phyloP scores from a whole-genome alignment of 2,797 vertebrate species.

The Argya squamiceps region DNA sequence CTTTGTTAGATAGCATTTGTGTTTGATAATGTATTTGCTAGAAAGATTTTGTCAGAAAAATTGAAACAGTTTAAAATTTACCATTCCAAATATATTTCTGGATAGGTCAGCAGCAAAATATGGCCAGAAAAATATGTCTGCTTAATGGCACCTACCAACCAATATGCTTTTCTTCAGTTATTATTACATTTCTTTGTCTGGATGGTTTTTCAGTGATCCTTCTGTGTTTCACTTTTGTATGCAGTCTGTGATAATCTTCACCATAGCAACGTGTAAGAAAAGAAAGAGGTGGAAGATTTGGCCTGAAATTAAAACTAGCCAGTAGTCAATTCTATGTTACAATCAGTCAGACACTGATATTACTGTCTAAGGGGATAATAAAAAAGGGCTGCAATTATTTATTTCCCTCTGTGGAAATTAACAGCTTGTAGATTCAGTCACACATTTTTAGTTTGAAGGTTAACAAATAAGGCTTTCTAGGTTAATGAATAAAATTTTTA shows the following conservation, averaged over 20 bases:
- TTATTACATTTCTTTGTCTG: conserved; percentile 13
- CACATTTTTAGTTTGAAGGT: neutral
- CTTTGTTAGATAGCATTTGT: neutral
- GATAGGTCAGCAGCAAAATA: conserved; percentile 39
- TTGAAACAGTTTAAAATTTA: conserved; percentile 29
- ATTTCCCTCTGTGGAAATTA: neutral
- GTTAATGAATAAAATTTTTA: neutral
- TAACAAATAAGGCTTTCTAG: neutral
- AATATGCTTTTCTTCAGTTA: neutral
- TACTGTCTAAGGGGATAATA: neutral
- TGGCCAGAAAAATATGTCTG: conserved; percentile 22
- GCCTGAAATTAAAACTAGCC: neutral
- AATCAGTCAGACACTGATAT: neutral
- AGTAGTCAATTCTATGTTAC: neutral
- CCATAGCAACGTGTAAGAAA: neutral
- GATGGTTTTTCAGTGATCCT: neutral
- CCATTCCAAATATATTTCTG: conserved; percentile 50
- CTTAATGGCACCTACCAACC: conserved; percentile 32
- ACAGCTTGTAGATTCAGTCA: neutral
- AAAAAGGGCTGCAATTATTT: neutral
- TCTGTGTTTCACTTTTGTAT: neutral
- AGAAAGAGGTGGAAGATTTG: conserved; percentile 19
- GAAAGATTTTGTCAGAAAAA: conserved; percentile 48
- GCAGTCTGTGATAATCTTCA: conserved; percentile 26
- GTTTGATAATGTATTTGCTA: neutral